These are phyloP conservation scores for Tridacna crocea DNA, from an alignment of 2,888 invertebrate species.

Conservation along the genomic window DNA sequence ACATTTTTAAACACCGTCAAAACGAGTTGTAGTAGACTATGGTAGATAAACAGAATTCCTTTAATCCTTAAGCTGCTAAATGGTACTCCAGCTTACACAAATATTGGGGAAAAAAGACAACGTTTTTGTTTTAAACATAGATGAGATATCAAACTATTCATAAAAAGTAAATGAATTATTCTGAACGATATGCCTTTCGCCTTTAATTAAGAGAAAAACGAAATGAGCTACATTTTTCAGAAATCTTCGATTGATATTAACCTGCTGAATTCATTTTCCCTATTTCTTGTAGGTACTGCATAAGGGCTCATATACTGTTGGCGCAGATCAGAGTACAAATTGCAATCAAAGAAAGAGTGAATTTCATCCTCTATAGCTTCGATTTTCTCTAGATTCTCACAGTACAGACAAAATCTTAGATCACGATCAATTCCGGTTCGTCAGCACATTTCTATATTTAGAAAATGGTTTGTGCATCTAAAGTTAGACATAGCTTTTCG, in stretches of 20 bases:
- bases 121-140: not conserved
- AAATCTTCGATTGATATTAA: constrained; percentile 9
- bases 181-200: not conserved
- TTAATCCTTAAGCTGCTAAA: too few relatives aligned
- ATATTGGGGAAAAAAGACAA: too few relatives aligned
- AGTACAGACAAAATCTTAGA: constrained; percentile 14
- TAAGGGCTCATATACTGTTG: not conserved
- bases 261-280: constrained; percentile 6
- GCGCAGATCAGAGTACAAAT: not conserved
- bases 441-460: constrained; percentile 31
- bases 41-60: too few relatives aligned
- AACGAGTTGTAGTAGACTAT: not conserved
- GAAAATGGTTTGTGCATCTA: constrained; percentile 27
- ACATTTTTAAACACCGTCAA: not conserved
- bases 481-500: constrained; percentile 28
- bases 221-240: constrained; percentile 4
- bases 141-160: not conserved
- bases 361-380: constrained; percentile 20
- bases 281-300: not conserved
- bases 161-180: not conserved
- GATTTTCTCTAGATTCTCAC: not conserved
- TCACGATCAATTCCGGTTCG: constrained; percentile 11
- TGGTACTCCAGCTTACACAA: too few relatives aligned
- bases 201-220: not conserved
- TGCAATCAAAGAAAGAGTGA: constrained; percentile 25